These are phyloP conservation scores for Drosophila pandora DNA, from an alignment of 1,140 invertebrate genomes.

Conservation along the genomic window DNA sequence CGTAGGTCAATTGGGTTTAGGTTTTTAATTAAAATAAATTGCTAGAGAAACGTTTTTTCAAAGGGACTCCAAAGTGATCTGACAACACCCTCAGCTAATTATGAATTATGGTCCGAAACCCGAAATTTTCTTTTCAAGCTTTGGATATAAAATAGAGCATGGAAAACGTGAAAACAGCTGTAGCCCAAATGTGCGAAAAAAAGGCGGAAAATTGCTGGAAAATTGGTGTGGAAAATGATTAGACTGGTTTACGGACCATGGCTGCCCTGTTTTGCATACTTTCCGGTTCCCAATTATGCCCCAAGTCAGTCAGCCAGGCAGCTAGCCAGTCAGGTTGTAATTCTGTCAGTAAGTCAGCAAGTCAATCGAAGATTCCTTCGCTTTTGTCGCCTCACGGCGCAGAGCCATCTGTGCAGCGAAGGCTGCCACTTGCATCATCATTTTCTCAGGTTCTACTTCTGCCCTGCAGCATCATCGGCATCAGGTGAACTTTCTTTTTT, in stretches of 20 bases:
- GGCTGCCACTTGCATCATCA: conserved; percentile 18
- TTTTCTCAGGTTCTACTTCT: conserved; percentile 72
- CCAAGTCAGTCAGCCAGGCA: conserved; percentile 41
- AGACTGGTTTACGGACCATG: conserved; percentile 32
- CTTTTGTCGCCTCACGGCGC: conserved; percentile 36
- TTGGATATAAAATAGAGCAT: conserved; percentile 4
- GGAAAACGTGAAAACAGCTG: conserved; percentile 71
- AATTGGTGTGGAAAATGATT: conserved; percentile 36
- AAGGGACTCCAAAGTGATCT: conserved; percentile 27
- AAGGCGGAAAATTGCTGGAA: conserved; percentile 59
- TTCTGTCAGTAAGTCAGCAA: conserved; percentile 35
- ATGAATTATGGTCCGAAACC: conserved; percentile 25
- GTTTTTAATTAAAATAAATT: conserved; percentile 74
- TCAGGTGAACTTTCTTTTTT: conserved; percentile 26
- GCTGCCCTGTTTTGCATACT: conserved; percentile 59
- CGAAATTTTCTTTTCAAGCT: not conserved
- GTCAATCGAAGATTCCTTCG: conserved; percentile 52
- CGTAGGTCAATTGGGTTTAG: conserved; percentile 7
- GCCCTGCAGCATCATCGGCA: conserved; percentile 46
- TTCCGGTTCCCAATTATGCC: conserved; percentile 42
- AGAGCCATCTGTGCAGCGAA: conserved; percentile 18
- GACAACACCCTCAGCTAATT: conserved; percentile 67
- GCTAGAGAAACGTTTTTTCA: conserved; percentile 44
- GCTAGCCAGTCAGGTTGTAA: conserved; percentile 19
- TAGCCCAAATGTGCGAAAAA: conserved; percentile 79